These are phyloP conservation scores for Pachypsylla venusta DNA, from an alignment of 1,140 invertebrate genomes.

Conservation along the genomic window DNA sequence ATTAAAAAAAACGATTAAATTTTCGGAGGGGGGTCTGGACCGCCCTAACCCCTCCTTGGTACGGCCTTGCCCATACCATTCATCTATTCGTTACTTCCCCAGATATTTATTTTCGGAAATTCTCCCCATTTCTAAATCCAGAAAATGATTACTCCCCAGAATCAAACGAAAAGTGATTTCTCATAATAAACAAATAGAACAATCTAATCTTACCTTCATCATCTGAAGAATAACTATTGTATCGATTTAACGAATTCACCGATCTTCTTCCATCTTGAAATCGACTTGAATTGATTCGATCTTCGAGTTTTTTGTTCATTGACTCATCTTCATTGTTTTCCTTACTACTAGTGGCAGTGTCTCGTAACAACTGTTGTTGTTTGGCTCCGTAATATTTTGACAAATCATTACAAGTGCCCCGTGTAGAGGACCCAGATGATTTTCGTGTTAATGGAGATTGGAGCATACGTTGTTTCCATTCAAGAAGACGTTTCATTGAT, in stretches of 20 bases:
- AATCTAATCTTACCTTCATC: constrained; percentile 56
- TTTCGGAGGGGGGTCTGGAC: too few relatives aligned
- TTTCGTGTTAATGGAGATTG: constrained; percentile 73
- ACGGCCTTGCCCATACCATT: too few relatives aligned
- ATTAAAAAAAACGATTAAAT: too few relatives aligned
- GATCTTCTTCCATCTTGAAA: constrained; percentile 33
- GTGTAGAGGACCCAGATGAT: constrained; percentile 37
- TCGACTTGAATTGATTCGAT: constrained; percentile 28
- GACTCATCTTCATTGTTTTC: not conserved
- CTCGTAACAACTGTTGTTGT: not conserved
- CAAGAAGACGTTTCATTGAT: constrained; percentile 74
- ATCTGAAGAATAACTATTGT: constrained; percentile 71
- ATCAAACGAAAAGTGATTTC: too few relatives aligned
- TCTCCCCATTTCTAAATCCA: too few relatives aligned
- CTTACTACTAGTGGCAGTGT: not conserved
- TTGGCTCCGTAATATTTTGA: constrained; percentile 31
- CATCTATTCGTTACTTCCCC: too few relatives aligned
- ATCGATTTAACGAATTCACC: constrained; percentile 36
- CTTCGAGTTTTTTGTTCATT: not conserved
- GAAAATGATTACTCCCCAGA: too few relatives aligned
- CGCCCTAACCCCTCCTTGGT: too few relatives aligned
- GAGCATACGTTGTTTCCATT: constrained; percentile 86
- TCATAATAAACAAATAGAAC: too few relatives aligned
- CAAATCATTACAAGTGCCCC: constrained; percentile 31
- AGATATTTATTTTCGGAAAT: too few relatives aligned